Evolutionary conservation across 2,797 vertebrate species (phyloP).

Genomic region (Dallia pectoralis): DNA sequence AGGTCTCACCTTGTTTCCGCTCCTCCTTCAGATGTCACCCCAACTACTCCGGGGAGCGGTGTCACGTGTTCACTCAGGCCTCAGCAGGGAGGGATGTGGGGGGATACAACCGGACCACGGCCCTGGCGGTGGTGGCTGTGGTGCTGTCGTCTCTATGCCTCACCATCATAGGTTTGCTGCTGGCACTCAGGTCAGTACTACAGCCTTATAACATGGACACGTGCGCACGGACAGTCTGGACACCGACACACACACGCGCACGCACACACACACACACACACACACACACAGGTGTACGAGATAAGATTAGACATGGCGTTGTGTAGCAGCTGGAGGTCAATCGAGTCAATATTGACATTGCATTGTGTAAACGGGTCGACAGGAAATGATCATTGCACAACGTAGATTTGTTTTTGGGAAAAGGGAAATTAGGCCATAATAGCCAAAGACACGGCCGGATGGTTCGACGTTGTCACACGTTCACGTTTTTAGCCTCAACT

Average conservation of each 20-base stretch:
- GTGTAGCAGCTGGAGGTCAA: not conserved
- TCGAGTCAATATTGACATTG: not conserved
- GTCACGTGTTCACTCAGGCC: constrained; percentile 80
- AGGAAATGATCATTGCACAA: not conserved
- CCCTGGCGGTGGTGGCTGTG: constrained; percentile 89
- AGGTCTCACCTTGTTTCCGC: not conserved
- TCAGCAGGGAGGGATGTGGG: constrained; percentile 68
- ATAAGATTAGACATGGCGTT: not conserved
- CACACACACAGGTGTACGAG: not conserved
- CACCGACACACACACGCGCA: constrained; percentile 1
- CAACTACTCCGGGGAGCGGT: constrained; percentile 87
- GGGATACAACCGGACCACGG: constrained; percentile 86
- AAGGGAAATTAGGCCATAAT: not conserved
- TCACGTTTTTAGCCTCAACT: not conserved
- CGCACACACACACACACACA: not conserved
- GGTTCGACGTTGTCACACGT: not conserved
- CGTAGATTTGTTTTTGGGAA: not conserved
- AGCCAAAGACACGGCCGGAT: too few relatives aligned
- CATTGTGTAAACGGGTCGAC: not conserved
- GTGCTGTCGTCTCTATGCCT: constrained; percentile 92
- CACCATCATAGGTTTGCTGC: constrained; percentile 85
- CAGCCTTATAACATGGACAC: not conserved
- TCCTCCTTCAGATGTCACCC: constrained; percentile 78
- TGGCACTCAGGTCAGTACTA: constrained; percentile 84
- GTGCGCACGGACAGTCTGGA: too few relatives aligned